phyloP scores from a whole-genome alignment of 2,797 vertebrate genomes.

The Bradypus variegatus region DNA sequence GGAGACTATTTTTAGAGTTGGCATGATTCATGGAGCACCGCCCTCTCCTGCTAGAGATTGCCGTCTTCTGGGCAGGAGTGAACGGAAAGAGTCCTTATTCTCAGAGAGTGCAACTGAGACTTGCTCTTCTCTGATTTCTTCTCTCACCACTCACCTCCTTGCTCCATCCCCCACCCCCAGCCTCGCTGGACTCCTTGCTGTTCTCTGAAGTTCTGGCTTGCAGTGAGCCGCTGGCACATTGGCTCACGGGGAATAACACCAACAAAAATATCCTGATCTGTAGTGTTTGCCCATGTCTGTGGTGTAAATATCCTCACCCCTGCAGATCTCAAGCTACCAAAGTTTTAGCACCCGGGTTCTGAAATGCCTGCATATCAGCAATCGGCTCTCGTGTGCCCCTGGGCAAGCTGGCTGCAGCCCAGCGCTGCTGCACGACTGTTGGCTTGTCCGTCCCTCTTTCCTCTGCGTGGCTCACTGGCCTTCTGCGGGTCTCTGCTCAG shows the following conservation, averaged over 20 bases:
- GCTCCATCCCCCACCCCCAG: not conserved
- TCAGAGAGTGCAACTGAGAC: too few relatives aligned
- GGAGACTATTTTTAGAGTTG: too few relatives aligned
- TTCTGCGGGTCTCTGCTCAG: not conserved
- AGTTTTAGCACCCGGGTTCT: not conserved
- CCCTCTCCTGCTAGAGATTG: too few relatives aligned
- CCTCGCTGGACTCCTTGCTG: rapidly evolving
- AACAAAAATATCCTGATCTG: not conserved
- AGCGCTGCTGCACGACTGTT: rapidly evolving
- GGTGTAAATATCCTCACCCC: not conserved
- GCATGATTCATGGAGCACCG: too few relatives aligned
- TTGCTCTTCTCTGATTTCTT: not conserved
- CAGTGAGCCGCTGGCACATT: not conserved
- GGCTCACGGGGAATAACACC: not conserved
- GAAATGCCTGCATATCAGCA: not conserved
- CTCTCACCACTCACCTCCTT: not conserved
- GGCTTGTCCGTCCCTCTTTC: not conserved
- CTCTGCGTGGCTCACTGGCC: rapidly evolving
- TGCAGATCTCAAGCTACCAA: not conserved
- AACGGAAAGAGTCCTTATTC: too few relatives aligned
- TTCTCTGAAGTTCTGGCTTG: not conserved
- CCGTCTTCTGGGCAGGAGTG: too few relatives aligned
- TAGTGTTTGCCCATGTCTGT: not conserved
- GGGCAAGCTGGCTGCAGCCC: not conserved
- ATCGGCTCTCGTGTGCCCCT: not conserved